phyloP scores from a whole-genome alignment of 1,140 invertebrate genomes.

The Drosophila watanabei region DNA sequence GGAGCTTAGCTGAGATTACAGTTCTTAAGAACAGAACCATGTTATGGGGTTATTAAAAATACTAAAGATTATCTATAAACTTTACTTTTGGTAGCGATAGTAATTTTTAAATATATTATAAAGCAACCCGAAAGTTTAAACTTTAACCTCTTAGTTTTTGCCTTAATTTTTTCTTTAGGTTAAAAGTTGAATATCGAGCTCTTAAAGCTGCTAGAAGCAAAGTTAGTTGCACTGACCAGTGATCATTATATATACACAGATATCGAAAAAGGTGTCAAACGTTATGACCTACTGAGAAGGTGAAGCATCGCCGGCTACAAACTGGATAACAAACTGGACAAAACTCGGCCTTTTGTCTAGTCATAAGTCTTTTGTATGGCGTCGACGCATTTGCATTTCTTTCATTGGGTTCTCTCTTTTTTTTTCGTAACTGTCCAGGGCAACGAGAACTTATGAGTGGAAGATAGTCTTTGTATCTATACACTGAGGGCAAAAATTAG shows the following conservation, averaged over 20 bases:
- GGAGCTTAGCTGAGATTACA: background rate
- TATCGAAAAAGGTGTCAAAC: slow-evolving; percentile 52
- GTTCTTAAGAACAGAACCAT: slow-evolving; percentile 4
- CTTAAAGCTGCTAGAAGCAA: background rate
- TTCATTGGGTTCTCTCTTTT: slow-evolving; percentile 21
- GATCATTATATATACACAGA: slow-evolving; percentile 9
- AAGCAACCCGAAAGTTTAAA: background rate
- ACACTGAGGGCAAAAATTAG: background rate
- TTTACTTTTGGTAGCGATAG: background rate
- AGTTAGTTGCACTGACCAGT: slow-evolving; percentile 13
- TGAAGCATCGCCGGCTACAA: slow-evolving; percentile 14
- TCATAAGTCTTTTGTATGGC: slow-evolving; percentile 37
- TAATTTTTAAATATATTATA: too few relatives aligned
- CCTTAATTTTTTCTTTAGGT: background rate
- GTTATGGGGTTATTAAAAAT: slow-evolving; percentile 3
- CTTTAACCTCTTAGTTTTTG: background rate
- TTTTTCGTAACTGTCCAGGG: slow-evolving; percentile 20
- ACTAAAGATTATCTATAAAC: background rate
- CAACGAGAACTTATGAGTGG: slow-evolving; percentile 33
- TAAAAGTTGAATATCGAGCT: slow-evolving; percentile 10
- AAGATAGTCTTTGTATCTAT: slow-evolving; percentile 14
- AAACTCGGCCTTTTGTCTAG: slow-evolving; percentile 37
- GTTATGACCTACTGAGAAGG: slow-evolving; percentile 43
- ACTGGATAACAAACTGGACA: slow-evolving; percentile 34
- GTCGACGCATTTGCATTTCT: slow-evolving; percentile 48